A percentile compares a stretch with the other conserved stretches of the same genome.
These are phyloP conservation scores for Aphaenogaster floridana DNA, from an alignment of 1,140 invertebrate species.

Conservation along the genomic window DNA sequence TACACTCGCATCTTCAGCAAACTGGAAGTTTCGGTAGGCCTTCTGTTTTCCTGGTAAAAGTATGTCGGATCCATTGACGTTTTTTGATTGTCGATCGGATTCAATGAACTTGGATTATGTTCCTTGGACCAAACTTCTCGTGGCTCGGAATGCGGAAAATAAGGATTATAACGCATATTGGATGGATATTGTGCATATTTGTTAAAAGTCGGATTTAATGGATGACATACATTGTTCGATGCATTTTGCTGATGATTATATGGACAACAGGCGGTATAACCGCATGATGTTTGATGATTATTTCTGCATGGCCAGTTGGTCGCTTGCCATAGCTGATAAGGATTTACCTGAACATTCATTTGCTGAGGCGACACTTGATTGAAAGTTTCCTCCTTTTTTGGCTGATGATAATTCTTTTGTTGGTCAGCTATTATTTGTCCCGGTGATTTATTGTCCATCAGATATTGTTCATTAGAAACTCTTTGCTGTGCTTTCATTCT, in stretches of 20 bases:
- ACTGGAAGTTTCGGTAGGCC: constrained; percentile 71
- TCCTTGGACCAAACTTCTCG: constrained; percentile 7
- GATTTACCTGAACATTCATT: constrained; percentile 11
- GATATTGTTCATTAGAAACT: background rate
- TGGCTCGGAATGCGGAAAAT: background rate
- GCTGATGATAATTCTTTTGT: constrained; percentile 8
- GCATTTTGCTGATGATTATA: background rate
- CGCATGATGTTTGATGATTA: background rate
- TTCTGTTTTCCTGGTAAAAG: constrained; percentile 14
- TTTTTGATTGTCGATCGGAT: constrained; percentile 3
- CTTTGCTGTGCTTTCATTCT: constrained; percentile 54
- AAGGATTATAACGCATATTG: constrained; percentile 6
- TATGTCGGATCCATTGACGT: background rate
- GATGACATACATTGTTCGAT: background rate
- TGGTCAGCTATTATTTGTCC: background rate
- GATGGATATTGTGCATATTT: background rate
- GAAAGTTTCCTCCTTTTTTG: background rate
- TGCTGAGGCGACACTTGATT: background rate
- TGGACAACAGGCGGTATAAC: background rate
- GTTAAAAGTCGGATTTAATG: background rate
- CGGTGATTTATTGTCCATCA: background rate
- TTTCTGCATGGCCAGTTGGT: constrained; percentile 6
- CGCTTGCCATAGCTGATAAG: constrained; percentile 25
- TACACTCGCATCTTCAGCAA: constrained; percentile 77
- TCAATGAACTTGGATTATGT: background rate